Evolutionary conservation across 2,113 vertebrate genomes (phyloP).

Genomic region (Hypanus sabinus): DNA sequence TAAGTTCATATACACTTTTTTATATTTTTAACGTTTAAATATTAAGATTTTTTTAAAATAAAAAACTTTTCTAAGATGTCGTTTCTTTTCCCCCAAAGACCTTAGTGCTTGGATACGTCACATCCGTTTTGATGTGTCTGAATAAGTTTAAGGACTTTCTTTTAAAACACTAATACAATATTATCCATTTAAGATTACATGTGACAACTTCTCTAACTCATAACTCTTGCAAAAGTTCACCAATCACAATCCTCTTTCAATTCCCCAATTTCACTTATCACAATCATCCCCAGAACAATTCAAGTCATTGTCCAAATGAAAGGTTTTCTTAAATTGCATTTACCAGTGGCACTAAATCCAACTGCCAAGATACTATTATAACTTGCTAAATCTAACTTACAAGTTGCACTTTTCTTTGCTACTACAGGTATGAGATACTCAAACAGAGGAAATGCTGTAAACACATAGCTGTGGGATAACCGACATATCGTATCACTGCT

Average conservation of each 20-base stretch:
- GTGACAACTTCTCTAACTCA: no score
- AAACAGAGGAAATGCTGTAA: background rate
- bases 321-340: background rate
- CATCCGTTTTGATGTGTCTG: no score
- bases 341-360: background rate
- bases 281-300: background rate
- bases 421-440: background rate
- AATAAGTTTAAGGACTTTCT: no score
- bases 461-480: background rate
- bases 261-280: background rate
- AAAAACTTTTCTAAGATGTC: no score
- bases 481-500: no score
- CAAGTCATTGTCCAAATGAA: background rate
- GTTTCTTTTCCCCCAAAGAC: no score
- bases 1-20: no score
- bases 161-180: no score
- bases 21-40: no score
- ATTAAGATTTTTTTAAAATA: no score
- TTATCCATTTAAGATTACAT: no score
- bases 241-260: background rate
- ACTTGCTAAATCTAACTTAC: background rate
- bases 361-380: background rate
- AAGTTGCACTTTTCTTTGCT: background rate
- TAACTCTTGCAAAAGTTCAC: background rate
- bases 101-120: no score